Evolutionary conservation across 2,888 invertebrate species (phyloP), one percentile per base, ranked within the genome.

Genomic region (Plebejus melissa): DNA sequence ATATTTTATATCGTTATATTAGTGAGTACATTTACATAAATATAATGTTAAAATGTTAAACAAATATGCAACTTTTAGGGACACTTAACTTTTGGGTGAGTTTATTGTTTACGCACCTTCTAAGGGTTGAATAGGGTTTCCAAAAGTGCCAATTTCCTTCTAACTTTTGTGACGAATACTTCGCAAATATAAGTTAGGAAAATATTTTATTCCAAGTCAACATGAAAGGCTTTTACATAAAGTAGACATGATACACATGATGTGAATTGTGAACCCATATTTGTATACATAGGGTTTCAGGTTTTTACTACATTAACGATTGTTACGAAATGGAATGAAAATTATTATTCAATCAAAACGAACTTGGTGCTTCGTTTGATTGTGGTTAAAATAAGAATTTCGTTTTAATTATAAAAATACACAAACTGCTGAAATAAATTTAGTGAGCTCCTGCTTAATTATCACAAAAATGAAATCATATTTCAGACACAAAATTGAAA

Each of bases 141-240:
- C 28, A 32, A 72, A 72, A 72, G 46, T 54, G 46, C 16, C 72
- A 70, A 70, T 41, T 70, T 65, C 65, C 72, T 54, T 72, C 54
- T 72, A 72, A 72, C 16, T 72, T 72, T 54, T 16, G 72, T 28
- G 50, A 72, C 72, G 54, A 54, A 72, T 32, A 72, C 32, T 72
- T 72, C 28, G 72, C 32, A 72, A 54, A 46, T 11, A 50, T 72
- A 70, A 70, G 32, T 28, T 58, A 58, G 13, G 13, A 65, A 65
- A 32, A 65, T 36, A 13, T 36, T 36, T 65, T 65, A 32, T 32
- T 32, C 13, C 13, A 11, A 13, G 32, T 65, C 32, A 36, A 65
- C 13, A 32, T 65, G 13, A 65, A 65, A 65, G 32, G 65, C 65
- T 65, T 65, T 65, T 36, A 65, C 65, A 36, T 32, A 32, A 65